Evolutionary conservation across 2,113 vertebrate genomes (phyloP).

Genomic region (Epinephelus fuscoguttatus): DNA sequence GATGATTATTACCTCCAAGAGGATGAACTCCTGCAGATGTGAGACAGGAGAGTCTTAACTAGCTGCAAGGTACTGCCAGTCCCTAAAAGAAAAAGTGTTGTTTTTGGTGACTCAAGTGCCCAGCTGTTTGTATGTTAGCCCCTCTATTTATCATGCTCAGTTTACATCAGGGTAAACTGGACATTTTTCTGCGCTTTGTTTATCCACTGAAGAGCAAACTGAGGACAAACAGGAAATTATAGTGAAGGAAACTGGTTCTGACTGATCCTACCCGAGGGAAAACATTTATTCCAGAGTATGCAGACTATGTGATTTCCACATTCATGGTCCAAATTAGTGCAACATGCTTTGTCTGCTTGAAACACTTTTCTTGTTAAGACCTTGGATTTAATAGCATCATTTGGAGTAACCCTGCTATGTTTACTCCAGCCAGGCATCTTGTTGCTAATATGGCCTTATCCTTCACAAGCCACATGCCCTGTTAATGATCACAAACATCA

Average conservation of each 20-base stretch:
- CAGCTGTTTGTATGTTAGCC: conserved; percentile 2
- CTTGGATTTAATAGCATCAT: conserved; percentile 69
- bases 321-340: conserved; percentile 53
- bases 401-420: conserved; percentile 60
- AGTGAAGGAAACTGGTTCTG: conserved; percentile 29
- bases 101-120: conserved; percentile 1
- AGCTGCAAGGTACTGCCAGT: conserved; percentile 14
- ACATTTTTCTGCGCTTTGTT: conserved; percentile 27
- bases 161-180: conserved; percentile 13
- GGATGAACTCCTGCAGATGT: conserved; percentile 7
- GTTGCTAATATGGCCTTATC: conserved; percentile 75
- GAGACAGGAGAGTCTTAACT: neutral
- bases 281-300: conserved; percentile 28
- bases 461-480: conserved; percentile 68
- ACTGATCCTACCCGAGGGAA: conserved; percentile 29
- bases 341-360: conserved; percentile 65
- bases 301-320: conserved; percentile 45
- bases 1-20: conserved; percentile 8
- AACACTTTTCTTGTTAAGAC: conserved; percentile 68
- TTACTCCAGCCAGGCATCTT: conserved; percentile 65
- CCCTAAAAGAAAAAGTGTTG: neutral
- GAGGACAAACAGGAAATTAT: conserved; percentile 52
- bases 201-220: conserved; percentile 21
- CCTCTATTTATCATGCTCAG: conserved; percentile 5
- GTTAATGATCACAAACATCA: conserved; percentile 65